Percentiles rank a stretch among this genome's conserved stretches.
These are phyloP conservation scores for Yasuhikotakia modesta DNA, from an alignment of 2,797 vertebrate genomes.

Conservation along the genomic window DNA sequence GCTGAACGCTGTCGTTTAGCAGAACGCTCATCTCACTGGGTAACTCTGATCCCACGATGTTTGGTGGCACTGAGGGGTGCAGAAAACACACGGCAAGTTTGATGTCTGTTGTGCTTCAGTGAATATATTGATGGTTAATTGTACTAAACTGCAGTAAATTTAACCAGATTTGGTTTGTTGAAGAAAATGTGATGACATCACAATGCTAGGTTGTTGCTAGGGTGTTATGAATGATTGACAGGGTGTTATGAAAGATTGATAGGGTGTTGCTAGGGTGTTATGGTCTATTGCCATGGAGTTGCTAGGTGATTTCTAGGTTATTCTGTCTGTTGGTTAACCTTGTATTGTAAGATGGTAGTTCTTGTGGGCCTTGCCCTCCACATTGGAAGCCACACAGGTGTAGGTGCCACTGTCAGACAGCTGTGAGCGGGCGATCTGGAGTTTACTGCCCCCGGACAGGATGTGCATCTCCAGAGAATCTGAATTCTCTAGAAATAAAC, in stretches of 20 bases:
- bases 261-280: background rate
- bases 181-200: too few relatives aligned
- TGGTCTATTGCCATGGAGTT: too few relatives aligned
- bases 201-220: too few relatives aligned
- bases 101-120: too few relatives aligned
- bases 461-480: conserved; percentile 90
- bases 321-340: conserved; percentile 71
- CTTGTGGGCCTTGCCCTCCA: conserved; percentile 88
- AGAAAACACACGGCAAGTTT: background rate
- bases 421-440: conserved; percentile 89
- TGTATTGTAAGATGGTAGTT: conserved; percentile 86
- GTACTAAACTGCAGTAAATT: too few relatives aligned
- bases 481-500: conserved; percentile 78
- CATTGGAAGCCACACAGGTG: conserved; percentile 87
- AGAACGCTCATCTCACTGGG: conserved; percentile 85
- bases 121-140: too few relatives aligned
- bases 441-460: conserved; percentile 89
- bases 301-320: background rate
- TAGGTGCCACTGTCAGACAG: conserved; percentile 86
- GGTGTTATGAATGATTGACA: too few relatives aligned
- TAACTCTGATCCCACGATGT: conserved; percentile 86
- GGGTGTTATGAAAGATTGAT: too few relatives aligned
- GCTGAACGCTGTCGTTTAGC: conserved; percentile 83
- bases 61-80: conserved; percentile 84
- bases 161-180: too few relatives aligned